Base-by-base conservation (phyloP, 1,140 invertebrate species). In the Scaptomyza montana region DNA sequence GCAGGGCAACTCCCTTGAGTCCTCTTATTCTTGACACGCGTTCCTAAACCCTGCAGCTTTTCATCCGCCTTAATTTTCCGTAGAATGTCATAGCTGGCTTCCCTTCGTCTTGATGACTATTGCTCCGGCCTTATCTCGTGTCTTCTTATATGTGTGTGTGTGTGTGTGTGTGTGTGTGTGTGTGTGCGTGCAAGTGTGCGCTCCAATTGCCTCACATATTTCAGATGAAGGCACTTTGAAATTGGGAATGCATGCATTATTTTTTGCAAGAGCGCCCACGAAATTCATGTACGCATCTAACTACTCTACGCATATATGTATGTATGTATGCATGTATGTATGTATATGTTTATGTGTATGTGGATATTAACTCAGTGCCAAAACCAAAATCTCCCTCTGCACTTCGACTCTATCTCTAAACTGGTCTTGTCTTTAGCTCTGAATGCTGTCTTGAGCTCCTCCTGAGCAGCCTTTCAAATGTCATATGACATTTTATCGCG, bases 401-500 rank as follows among this genome's bases (percentile, higher is more conserved):
- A 39, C 43, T 55, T 43, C 36, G 10, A 41, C 47, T n/a, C 46
- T 60, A 25, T 5, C 25, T 9, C 19, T 60, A 28, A 33, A 21
- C 49, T 41, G 5, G 46, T 43, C 45, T 50, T 56, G 50, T 50
- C 49, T 76, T 43, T 46, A 56, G 57, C 59, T 56, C 46, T 56
- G 60, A 13, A 55, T 46, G 33, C 33, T 10, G 45, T 45, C 56
- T 46, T 36, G 49, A 28, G 41, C 49, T 56, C 9, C 36, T 16
- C 33, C 33, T 36, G 63, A 54, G 74, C 67, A 70, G 64, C 64
- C 74, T 67, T 67, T 57, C 68, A 76, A 86, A 80, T 85, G 69
- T 86, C 80, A 86, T 85, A 80, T 85, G 81, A 86, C 85, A 80
- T 80, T 84, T 74, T 84, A 70, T 77, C 77, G 77, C 77, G 74